phyloP scores from a whole-genome alignment of 2,113 vertebrate species.

The Physeter macrocephalus region DNA sequence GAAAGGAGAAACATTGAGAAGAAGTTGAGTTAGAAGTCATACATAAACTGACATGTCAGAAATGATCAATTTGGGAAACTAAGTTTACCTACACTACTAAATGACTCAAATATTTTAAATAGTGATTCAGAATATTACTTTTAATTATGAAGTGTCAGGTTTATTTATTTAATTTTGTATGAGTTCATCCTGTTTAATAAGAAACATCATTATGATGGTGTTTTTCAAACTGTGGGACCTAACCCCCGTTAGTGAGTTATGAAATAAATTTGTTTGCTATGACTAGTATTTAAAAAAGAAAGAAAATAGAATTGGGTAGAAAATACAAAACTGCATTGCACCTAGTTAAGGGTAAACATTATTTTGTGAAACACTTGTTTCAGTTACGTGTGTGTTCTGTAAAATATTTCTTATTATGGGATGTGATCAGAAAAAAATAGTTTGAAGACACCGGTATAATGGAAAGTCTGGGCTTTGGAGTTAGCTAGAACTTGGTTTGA shows the following conservation, averaged over 20 bases:
- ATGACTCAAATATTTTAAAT: not conserved
- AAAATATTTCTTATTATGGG: not conserved
- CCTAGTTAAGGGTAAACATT: not conserved
- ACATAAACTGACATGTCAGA: not conserved
- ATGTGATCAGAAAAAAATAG: not conserved
- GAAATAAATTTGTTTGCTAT: conserved; percentile 4
- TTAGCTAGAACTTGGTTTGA: not conserved
- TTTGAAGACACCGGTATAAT: not conserved
- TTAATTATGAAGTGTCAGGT: not conserved
- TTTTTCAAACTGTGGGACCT: not conserved
- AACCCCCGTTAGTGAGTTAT: not conserved
- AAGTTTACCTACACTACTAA: not conserved
- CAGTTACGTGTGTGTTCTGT: not conserved
- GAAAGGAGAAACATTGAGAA: not conserved
- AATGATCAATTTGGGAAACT: not conserved
- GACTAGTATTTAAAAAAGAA: not conserved
- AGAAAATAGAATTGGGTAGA: not conserved
- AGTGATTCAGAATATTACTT: conserved; percentile 3
- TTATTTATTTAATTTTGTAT: not conserved
- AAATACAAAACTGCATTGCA: not conserved
- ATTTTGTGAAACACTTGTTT: conserved; percentile 30
- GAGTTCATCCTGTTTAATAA: not conserved
- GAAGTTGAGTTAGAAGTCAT: not conserved
- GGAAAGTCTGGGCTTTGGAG: not conserved
- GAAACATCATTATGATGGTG: not conserved